Conservation (phyloP, 2,888 invertebrate species). For the Holacanthella duospinosa region DNA sequence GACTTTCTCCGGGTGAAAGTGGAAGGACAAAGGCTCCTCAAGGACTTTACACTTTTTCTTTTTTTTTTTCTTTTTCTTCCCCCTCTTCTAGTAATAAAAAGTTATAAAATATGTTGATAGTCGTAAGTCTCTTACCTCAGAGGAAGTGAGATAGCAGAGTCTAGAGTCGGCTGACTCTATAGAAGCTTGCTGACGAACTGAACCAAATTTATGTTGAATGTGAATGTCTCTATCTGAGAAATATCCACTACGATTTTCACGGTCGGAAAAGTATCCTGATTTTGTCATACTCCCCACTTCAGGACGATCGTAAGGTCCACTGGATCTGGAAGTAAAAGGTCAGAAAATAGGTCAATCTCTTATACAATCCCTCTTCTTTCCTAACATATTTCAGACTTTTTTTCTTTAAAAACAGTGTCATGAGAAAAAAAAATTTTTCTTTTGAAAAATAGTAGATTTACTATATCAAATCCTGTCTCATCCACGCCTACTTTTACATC, state of each 20-base stretch:
- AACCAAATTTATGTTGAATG: slow-evolving; percentile 50
- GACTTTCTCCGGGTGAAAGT: not conserved
- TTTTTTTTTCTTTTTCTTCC: no score
- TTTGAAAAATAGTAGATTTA: not conserved
- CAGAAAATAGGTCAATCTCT: not conserved
- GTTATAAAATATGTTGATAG: not conserved
- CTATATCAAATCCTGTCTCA: not conserved
- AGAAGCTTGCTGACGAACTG: slow-evolving; percentile 81
- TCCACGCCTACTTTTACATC: not conserved
- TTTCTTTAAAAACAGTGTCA: not conserved
- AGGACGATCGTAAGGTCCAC: slow-evolving; percentile 61
- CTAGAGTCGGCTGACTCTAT: slow-evolving; percentile 89
- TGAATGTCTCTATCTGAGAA: slow-evolving; percentile 73
- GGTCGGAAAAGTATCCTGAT: slow-evolving; percentile 37
- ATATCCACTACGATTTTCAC: slow-evolving; percentile 46
- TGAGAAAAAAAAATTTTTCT: not conserved
- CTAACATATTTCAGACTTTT: not conserved
- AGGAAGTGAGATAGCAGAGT: slow-evolving; percentile 85
- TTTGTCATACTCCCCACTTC: slow-evolving; percentile 15
- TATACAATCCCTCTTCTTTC: not conserved
- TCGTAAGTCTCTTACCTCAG: slow-evolving; percentile 66
- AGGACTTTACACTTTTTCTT: no score
- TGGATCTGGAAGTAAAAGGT: slow-evolving; percentile 43
- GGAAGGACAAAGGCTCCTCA: not conserved
- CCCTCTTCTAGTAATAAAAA: not conserved